Evolutionary conservation across 2,113 vertebrate species (phyloP), one percentile per base, ranked within the genome.

Genomic region (Centropus bengalensis): DNA sequence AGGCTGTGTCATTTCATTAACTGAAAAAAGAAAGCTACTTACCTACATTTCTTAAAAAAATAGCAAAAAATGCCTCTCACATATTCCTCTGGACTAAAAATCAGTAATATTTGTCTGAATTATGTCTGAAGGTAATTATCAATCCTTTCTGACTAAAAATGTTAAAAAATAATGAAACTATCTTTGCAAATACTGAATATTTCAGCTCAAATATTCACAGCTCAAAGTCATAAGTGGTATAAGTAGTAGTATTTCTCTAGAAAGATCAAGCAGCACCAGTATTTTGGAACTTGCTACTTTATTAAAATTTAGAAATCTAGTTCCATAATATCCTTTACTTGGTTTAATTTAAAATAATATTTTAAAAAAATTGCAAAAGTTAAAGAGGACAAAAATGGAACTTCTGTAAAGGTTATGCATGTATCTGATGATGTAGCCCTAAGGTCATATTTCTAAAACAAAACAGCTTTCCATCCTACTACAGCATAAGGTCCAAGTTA

Each of bases 391-490:
- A 55, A 78, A 86, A 71, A 5, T 52, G n/a, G n/a, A 79, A 69
- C 6, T 42, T 86, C 9, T 13, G 1, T 20, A 68, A 63, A 45
- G 5, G 7, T 68, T 82, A 56, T 16, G 16, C 18, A 44, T 21
- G 51, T 7, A 75, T 14, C 9, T 0, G 0, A 2, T 26, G 11
- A 84, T 32, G 22, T 2, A 59, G 24, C 7, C 7, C 30, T 63
- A 36, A 69, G 9, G 5, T 81, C 10, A 5, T n/a, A 51, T 10
- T 30, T 66, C 55, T 33, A 27, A 59, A 64, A 24, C 33, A 17
- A 88, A 76, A 5, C 11, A 49, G 9, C 10, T 69, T 84, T 47
- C 26, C 40, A 78, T 80, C 20, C 32, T 77, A 15, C 54, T 68
- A 42, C 45, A 70, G 68, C 24, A 6, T 36, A 60, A 76, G 23